A percentile compares a stretch with the other conserved stretches of the same genome.
phyloP scores from a whole-genome alignment of 2,888 invertebrate species.

The Pocota personata region DNA sequence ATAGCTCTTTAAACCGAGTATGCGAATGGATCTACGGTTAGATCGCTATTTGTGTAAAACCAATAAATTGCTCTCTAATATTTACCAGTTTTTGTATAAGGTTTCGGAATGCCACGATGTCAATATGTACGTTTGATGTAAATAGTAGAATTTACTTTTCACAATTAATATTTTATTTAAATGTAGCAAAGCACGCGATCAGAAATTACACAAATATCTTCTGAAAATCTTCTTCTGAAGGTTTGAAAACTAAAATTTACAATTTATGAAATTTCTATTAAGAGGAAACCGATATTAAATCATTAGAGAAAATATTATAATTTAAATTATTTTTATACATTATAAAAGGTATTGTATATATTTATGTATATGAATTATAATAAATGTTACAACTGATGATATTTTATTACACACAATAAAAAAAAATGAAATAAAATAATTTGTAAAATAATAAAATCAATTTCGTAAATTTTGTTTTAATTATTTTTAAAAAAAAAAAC shows the following conservation, averaged over 20 bases:
- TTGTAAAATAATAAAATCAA: background rate
- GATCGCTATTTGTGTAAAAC: too few relatives aligned
- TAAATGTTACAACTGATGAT: conserved; percentile 9
- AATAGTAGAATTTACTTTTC: conserved; percentile 21
- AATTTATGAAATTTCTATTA: conserved; percentile 23
- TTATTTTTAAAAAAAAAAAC: too few relatives aligned
- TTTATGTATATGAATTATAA: conserved; percentile 26
- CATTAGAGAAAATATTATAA: background rate
- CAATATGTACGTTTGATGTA: conserved; percentile 31
- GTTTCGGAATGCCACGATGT: background rate
- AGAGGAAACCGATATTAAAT: conserved; percentile 1
- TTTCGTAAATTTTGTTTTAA: background rate
- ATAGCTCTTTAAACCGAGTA: too few relatives aligned
- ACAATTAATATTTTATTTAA: background rate
- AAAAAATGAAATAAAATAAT: background rate
- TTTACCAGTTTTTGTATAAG: background rate
- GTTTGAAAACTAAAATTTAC: background rate
- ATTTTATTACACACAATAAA: conserved; percentile 6
- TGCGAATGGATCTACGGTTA: too few relatives aligned
- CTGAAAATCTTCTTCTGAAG: conserved; percentile 8
- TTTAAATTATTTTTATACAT: conserved; percentile 29
- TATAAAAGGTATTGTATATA: conserved; percentile 36
- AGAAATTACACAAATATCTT: background rate
- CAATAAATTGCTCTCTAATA: too few relatives aligned
- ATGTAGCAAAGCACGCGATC: background rate